Base-by-base conservation (phyloP, 2,888 invertebrate species). In the Litoditis marina region DNA sequence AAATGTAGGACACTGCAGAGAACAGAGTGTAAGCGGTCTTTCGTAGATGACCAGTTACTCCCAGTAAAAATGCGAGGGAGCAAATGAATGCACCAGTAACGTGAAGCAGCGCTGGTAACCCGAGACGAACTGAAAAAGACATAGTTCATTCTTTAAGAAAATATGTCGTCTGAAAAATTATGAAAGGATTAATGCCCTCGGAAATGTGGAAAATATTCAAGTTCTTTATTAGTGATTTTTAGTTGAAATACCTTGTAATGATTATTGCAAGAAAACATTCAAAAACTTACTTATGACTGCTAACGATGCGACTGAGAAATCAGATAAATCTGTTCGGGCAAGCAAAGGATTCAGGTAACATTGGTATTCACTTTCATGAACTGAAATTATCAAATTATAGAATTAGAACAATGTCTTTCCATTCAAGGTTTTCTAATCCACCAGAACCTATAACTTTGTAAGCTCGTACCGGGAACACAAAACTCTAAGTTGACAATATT, bases 291-390 rank as follows among this genome's bases (percentile, higher is more conserved):
- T 58, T 32, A 77, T 71, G 34, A 80, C 77, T 34, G 76, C 76
- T 11, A 72, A 65, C 19, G 78, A 76, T n/a, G 78, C 80, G 22
- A 79, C 67, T 36, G 79, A 79, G 63, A 80, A 71, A 52, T 81
- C 80, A 28, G 70, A 67, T 27, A 81, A 62, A 55, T 81, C 81
- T 19, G 70, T 67, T 62, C 74, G 74, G 3, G 80, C 74, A 47
- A 78, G 70, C 19, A 78, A 53, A 13, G 80, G 76, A 65, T 80
- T 81, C 55, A 76, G 66, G 60, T 78, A 71, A 60, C 81, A 81
- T 27, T 69, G 59, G 46, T 71, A 68, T 13, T 66, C 68, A 19
- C 64, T 59, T 36, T 74, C 73, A 0, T 60, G 44, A 22, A 55
- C 76, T 76, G 58, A 39, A 69, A 59, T 11, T n/a, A 27, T 44